Evolutionary conservation across 2,797 vertebrate genomes (phyloP).

Genomic region (Enoplosus armatus): DNA sequence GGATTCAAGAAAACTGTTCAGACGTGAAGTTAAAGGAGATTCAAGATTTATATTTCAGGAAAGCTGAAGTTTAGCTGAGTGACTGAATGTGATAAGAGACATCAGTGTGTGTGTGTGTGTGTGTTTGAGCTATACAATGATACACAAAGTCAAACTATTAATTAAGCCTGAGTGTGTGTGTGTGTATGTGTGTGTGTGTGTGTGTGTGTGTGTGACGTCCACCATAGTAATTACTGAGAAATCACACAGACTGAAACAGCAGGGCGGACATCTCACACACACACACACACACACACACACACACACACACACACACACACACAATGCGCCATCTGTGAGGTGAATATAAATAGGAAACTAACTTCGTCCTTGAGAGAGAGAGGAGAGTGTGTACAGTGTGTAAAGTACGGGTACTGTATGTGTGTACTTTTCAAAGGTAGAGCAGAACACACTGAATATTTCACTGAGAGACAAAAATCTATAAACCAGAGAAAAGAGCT

Average conservation of each 20-base stretch:
- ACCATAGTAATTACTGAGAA: slow-evolving; percentile 17
- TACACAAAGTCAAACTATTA: background rate
- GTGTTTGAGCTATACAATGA: background rate
- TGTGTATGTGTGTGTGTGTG: background rate
- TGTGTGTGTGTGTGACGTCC: background rate
- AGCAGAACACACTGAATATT: no score
- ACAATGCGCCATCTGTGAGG: slow-evolving; percentile 13
- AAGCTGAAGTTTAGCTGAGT: no score
- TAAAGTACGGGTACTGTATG: no score
- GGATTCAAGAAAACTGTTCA: no score
- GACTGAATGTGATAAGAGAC: background rate
- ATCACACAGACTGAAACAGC: slow-evolving; percentile 18
- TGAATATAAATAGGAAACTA: slow-evolving; percentile 8
- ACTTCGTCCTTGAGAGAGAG: slow-evolving; percentile 12
- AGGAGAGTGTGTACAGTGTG: background rate
- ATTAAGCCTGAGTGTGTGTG: background rate
- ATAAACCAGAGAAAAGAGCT: no score
- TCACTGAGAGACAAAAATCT: no score
- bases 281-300: background rate
- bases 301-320: background rate
- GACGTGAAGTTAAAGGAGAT: no score
- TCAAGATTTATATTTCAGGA: no score
- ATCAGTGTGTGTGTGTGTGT: no score
- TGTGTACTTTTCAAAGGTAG: no score
- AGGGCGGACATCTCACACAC: background rate